Evolutionary conservation across 2,888 invertebrate species (phyloP).

Genomic region (Caenorhabditis sp.): DNA sequence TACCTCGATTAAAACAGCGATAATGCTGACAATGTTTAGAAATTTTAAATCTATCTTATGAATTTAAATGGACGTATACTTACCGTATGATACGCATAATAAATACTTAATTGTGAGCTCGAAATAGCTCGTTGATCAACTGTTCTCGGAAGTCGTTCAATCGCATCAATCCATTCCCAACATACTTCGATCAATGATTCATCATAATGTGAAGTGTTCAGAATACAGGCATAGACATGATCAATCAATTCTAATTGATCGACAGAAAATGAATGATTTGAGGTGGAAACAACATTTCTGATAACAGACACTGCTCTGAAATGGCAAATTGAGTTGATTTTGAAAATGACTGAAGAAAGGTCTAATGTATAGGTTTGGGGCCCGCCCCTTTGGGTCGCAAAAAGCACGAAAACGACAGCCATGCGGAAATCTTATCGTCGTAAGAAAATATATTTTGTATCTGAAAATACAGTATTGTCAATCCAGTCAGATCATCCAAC

Average conservation of each 20-base stretch:
- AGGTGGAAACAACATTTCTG: conserved; percentile 31
- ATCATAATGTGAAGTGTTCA: conserved; percentile 60
- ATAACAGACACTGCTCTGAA: conserved; percentile 47
- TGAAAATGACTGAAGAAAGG: too few relatives aligned
- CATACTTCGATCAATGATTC: conserved; percentile 57
- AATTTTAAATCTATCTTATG: too few relatives aligned
- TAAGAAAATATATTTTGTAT: too few relatives aligned
- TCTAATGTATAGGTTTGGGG: too few relatives aligned
- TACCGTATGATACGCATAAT: conserved; percentile 59
- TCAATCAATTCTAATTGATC: conserved; percentile 61
- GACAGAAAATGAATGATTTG: conserved; percentile 44
- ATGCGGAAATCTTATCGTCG: too few relatives aligned
- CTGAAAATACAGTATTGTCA: too few relatives aligned
- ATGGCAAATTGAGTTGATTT: too few relatives aligned
- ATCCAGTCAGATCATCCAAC: too few relatives aligned
- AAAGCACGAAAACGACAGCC: too few relatives aligned
- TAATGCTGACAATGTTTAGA: too few relatives aligned
- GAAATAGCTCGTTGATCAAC: conserved; percentile 49
- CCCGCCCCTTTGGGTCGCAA: too few relatives aligned
- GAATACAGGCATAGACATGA: conserved; percentile 58
- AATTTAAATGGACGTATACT: not conserved
- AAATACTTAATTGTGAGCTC: conserved; percentile 51
- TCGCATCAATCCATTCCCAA: conserved; percentile 62
- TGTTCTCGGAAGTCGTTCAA: conserved; percentile 50
- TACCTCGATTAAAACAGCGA: too few relatives aligned